Percentiles rank a stretch among this genome's conserved stretches.
Evolutionary conservation across 2,888 invertebrate genomes (phyloP).

Genomic region (Ferrisia virgata): DNA sequence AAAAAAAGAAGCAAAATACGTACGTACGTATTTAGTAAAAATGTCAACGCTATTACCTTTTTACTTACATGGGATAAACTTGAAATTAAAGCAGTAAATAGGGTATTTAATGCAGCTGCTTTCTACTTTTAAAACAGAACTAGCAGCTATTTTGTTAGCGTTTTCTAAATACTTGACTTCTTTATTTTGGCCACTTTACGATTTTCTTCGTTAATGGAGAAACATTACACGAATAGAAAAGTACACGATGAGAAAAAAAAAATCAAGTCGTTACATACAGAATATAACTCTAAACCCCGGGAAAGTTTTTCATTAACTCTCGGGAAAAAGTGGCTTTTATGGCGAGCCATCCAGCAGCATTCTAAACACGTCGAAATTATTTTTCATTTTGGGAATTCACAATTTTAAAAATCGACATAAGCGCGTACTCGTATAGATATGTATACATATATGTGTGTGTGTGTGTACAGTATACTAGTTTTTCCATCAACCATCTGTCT

Average conservation of each 20-base stretch:
- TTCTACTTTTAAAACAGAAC: neutral
- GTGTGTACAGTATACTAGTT: too few relatives aligned
- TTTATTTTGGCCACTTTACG: constrained; percentile 27
- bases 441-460: too few relatives aligned
- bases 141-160: constrained; percentile 17
- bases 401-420: neutral
- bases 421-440: too few relatives aligned
- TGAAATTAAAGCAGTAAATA: constrained; percentile 16
- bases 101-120: constrained; percentile 28
- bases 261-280: constrained; percentile 23
- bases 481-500: neutral
- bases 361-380: neutral
- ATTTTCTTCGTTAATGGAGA: constrained; percentile 28
- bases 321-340: neutral
- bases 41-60: constrained; percentile 26
- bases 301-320: constrained; percentile 23
- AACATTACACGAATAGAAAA: neutral
- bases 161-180: constrained; percentile 28
- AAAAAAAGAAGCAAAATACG: constrained; percentile 5
- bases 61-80: constrained; percentile 20
- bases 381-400: neutral
- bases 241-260: neutral
- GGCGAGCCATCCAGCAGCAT: neutral
- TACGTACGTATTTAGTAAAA: constrained; percentile 28
- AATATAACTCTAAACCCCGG: neutral